Evolutionary conservation across 2,113 vertebrate genomes (phyloP).

Genomic region (Pterocles orientalis): DNA sequence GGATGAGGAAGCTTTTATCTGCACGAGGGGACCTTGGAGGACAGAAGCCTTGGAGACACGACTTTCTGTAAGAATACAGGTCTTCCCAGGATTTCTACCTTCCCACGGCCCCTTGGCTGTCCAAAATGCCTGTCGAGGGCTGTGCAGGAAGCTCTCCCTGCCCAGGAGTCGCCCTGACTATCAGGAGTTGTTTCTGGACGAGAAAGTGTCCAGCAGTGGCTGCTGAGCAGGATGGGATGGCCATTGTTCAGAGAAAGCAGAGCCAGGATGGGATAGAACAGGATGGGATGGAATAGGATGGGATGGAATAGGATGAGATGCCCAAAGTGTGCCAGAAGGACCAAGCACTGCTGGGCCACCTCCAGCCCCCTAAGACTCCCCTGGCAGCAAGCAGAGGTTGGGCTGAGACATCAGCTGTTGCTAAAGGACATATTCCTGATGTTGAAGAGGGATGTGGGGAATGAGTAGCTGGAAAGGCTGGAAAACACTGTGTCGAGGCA

Average conservation of each 20-base stretch:
- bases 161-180: accelerated
- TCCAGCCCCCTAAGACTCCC: neutral
- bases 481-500: neutral
- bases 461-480: neutral
- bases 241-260: neutral
- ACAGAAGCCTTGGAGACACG: neutral
- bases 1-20: neutral
- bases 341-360: neutral
- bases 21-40: neutral
- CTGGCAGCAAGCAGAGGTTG: neutral
- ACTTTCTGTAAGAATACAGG: neutral
- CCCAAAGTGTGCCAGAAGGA: neutral
- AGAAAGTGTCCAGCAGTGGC: neutral
- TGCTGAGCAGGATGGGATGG: neutral
- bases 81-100: neutral
- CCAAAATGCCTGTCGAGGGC: neutral
- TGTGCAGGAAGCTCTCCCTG: neutral
- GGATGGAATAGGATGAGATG: neutral
- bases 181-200: neutral
- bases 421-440: neutral
- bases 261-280: neutral
- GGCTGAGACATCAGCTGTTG: neutral
- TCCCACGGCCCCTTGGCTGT: neutral
- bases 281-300: neutral
- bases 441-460: neutral